Conservation (phyloP, 2,888 invertebrate species). For the Bedellia somnulentella region DNA sequence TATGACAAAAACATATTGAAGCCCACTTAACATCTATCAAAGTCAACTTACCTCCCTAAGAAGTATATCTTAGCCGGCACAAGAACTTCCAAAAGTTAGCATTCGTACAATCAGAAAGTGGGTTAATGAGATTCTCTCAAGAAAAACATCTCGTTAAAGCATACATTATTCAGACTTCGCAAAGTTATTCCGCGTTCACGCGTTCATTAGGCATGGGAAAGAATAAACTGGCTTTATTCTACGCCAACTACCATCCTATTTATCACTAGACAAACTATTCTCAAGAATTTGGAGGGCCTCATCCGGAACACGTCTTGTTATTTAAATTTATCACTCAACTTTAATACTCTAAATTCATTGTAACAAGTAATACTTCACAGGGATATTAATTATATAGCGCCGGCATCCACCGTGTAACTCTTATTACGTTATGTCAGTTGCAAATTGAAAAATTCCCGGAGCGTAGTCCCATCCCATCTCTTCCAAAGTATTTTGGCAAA, state of each 20-base stretch:
- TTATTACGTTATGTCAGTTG: constrained; percentile 60
- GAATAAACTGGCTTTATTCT: constrained; percentile 42
- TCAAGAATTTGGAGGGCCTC: constrained; percentile 45
- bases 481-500: constrained; percentile 55
- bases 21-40: constrained; percentile 9
- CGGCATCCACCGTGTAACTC: constrained; percentile 55
- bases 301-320: constrained; percentile 35
- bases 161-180: constrained; percentile 58
- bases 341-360: constrained; percentile 58
- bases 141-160: constrained; percentile 61
- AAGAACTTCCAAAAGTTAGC: constrained; percentile 50
- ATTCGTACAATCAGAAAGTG: constrained; percentile 56
- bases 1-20: constrained; percentile 3
- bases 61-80: constrained; percentile 38
- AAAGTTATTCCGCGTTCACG: constrained; percentile 56
- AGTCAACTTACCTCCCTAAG: constrained; percentile 35
- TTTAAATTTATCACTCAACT: constrained; percentile 61
- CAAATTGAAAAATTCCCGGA: constrained; percentile 61
- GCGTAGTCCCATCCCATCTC: constrained; percentile 46
- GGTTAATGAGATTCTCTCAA: constrained; percentile 59
- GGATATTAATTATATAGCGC: constrained; percentile 58
- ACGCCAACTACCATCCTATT: constrained; percentile 36
- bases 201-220: constrained; percentile 50
- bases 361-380: constrained; percentile 58
- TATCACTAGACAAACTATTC: constrained; percentile 46